Percentiles rank a stretch among this genome's conserved stretches.
Conservation (phyloP, 1,140 invertebrate genomes). For the Pogonomyrmex californicus region DNA sequence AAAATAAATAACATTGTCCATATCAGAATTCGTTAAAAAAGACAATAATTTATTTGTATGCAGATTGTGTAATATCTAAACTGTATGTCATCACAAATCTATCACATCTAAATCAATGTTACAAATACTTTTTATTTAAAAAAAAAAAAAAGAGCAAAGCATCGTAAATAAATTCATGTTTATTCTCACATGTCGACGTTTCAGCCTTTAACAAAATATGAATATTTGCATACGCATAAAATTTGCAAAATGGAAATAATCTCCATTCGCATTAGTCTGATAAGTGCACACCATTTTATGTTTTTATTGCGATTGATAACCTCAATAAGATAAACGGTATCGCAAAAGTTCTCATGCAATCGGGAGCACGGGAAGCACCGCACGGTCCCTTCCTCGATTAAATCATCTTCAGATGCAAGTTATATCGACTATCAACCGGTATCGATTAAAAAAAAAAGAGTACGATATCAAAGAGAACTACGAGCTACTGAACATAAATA, state of each 20-base stretch:
- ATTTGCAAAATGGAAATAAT: background rate
- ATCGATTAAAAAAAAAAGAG: background rate
- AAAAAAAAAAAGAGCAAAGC: background rate
- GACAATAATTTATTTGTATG: conserved; percentile 12
- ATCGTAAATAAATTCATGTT: background rate
- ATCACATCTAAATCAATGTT: background rate
- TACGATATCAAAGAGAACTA: background rate
- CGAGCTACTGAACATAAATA: background rate
- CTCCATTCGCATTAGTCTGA: background rate
- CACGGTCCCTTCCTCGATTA: background rate
- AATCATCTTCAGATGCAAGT: background rate
- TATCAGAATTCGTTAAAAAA: background rate
- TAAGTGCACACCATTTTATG: conserved; percentile 2
- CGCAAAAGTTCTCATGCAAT: background rate
- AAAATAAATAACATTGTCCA: background rate
- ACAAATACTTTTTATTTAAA: conserved; percentile 1
- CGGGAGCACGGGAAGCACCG: background rate
- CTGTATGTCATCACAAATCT: background rate
- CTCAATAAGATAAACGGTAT: conserved; percentile 39
- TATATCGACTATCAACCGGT: conserved; percentile 4
- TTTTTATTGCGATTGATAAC: conserved; percentile 2
- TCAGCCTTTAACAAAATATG: background rate
- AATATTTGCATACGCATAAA: background rate
- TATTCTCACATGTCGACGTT: background rate
- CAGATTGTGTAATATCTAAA: background rate